Percentiles rank a stretch among this genome's conserved stretches.
phyloP scores from a whole-genome alignment of 1,140 invertebrate genomes.

The Meteorus sp. region DNA sequence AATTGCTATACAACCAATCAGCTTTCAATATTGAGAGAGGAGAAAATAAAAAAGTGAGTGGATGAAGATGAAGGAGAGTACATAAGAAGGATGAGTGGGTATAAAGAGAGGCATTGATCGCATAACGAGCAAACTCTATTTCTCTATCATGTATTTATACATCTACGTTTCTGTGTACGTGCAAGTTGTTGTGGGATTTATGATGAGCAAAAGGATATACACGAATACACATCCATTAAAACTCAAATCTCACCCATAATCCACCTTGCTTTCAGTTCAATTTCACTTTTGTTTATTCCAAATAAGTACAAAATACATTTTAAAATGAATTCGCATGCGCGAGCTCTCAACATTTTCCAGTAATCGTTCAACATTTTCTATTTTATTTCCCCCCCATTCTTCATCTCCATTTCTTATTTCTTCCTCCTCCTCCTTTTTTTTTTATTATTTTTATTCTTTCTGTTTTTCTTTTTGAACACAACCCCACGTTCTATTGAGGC shows the following conservation, averaged over 20 bases:
- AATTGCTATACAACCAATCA: constrained; percentile 3
- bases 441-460: not conserved
- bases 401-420: not conserved
- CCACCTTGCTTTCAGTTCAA: too few relatives aligned
- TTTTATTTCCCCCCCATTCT: too few relatives aligned
- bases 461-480: not conserved
- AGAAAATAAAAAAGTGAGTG: not conserved
- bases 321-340: too few relatives aligned
- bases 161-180: too few relatives aligned
- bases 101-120: constrained; percentile 5
- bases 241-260: too few relatives aligned
- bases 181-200: not conserved
- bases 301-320: too few relatives aligned
- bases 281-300: too few relatives aligned
- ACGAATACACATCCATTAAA: too few relatives aligned
- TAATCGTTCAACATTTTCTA: not conserved
- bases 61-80: not conserved
- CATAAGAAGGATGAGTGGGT: not conserved
- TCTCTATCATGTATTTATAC: not conserved
- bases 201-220: not conserved
- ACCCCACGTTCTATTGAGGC: not conserved
- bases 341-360: not conserved
- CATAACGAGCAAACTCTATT: not conserved
- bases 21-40: not conserved
- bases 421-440: not conserved